Base-by-base conservation (phyloP, 2,113 vertebrate genomes). In the Tinamus guttatus region DNA sequence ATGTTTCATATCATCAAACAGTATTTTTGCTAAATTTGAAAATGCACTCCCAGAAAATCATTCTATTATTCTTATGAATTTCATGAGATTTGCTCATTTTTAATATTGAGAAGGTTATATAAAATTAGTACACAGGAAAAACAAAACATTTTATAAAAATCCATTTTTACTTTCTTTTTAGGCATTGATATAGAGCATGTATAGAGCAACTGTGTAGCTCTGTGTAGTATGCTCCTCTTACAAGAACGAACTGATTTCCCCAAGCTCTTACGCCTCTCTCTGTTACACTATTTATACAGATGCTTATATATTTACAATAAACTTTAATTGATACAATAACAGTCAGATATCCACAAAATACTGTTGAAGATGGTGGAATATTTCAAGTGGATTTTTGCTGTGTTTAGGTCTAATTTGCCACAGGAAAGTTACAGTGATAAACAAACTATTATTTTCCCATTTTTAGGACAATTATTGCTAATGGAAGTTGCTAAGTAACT, bases 1-100 rank as follows among this genome's bases (percentile, higher is more conserved):
- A 71, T 11, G 5, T 64, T 45, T 67, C 22, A 45, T 19, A n/a
- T 9, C 21, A 59, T 0, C 0, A 9, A 47, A 6, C 9, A 87
- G 22, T 58, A 32, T 34, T 40, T 76, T 47, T 69, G 12, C 19
- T 69, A 30, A 59, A 8, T 30, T 34, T 75, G 5, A 56, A 92
- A 65, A 24, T 36, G 49, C 0, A 51, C 14, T 12, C 15, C 52
- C 65, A 64, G 67, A 77, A 70, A 28, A 27, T 47, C 17, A 34
- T 80, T 18, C 13, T 22, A 11, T 13, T n/a, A 62, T 6, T 24
- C 7, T 79, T 68, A 5, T 40, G 28, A 16, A 47, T 45, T 79
- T 82, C 17, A 60, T 13, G 13, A 40, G 7, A n/a, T 52, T 65
- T 8, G 51, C 20, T 38, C 4, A 9, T 83, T 85, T 38, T 62